phyloP scores from a whole-genome alignment of 2,113 vertebrate genomes.

The Brevimyrus niger region DNA sequence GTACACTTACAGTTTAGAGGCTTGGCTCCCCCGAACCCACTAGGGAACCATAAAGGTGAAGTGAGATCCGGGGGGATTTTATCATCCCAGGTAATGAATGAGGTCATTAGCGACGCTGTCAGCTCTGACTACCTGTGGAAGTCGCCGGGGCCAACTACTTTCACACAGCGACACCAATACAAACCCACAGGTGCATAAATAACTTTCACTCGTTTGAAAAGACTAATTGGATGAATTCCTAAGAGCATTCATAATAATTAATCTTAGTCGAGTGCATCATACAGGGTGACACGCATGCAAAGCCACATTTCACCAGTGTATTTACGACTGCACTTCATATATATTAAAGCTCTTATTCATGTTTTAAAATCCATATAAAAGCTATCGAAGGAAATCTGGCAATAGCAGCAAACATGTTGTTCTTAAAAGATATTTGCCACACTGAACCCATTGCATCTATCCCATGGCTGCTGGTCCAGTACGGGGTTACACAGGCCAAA shows the following conservation, averaged over 20 bases:
- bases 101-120: background rate
- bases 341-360: background rate
- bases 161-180: background rate
- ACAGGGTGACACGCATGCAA: background rate
- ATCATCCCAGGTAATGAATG: constrained; percentile 12
- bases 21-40: background rate
- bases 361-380: background rate
- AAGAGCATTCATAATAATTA: background rate
- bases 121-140: background rate
- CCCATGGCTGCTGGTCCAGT: background rate
- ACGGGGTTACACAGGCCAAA: background rate
- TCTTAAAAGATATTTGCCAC: background rate
- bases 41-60: background rate
- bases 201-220: background rate
- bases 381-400: background rate
- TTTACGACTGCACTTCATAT: background rate
- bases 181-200: background rate
- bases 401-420: background rate
- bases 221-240: constrained; percentile 5
- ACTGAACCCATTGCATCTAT: background rate
- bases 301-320: background rate
- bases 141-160: background rate
- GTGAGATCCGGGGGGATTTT: background rate
- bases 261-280: background rate
- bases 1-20: background rate